phyloP scores from a whole-genome alignment of 2,113 vertebrate species.

The Aleadryas rufinucha region DNA sequence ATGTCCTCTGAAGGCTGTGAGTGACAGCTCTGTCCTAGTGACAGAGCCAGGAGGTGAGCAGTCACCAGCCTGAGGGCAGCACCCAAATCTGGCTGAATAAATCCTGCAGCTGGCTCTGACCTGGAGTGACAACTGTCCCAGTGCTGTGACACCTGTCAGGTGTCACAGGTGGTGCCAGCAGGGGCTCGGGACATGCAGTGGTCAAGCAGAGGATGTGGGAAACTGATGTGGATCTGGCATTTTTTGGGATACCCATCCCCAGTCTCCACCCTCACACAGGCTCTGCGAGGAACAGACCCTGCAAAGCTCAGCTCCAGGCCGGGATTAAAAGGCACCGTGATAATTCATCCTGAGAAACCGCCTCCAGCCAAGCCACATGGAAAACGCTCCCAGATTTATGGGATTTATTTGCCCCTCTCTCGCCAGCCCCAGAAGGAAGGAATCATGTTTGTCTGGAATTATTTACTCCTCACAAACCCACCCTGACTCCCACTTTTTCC shows the following conservation, averaged over 20 bases:
- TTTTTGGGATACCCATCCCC: not conserved
- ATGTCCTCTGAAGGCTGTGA: not conserved
- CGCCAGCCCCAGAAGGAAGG: not conserved
- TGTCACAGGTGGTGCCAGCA: not conserved
- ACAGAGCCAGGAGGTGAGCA: accelerated
- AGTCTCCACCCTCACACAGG: not conserved
- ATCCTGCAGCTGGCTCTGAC: not conserved
- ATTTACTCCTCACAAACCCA: not conserved
- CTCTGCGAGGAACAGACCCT: not conserved
- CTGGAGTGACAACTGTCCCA: not conserved
- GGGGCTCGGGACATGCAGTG: not conserved
- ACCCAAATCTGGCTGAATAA: not conserved
- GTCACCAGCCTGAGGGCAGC: accelerated
- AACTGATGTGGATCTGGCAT: not conserved
- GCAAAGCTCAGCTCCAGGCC: not conserved
- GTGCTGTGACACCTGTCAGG: not conserved
- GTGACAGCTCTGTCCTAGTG: not conserved
- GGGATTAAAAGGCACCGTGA: not conserved
- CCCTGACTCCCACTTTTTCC: not conserved
- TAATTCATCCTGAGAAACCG: not conserved
- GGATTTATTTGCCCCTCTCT: not conserved
- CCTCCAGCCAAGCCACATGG: not conserved
- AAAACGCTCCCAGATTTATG: not conserved
- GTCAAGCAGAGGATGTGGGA: not conserved
- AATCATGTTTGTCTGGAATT: not conserved